Evolutionary conservation across 2,888 invertebrate species (phyloP), one percentile per base, ranked within the genome.

Genomic region (Allygus modestus): DNA sequence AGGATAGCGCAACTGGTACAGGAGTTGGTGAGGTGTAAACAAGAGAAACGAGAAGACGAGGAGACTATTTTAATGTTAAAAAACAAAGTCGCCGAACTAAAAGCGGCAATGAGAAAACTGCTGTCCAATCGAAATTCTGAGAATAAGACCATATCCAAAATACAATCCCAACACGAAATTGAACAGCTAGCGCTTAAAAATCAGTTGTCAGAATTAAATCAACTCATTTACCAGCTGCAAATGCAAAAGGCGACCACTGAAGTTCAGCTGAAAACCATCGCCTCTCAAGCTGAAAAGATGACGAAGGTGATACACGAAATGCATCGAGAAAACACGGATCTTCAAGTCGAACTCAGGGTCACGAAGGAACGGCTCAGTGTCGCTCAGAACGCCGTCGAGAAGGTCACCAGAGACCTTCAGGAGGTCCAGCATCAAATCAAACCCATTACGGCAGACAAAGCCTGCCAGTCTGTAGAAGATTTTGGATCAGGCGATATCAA

Each of bases 11-110:
- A 51, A n/a, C 51, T 77, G 28, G 54, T 77, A 1, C 46, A 77
- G 28, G 77, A 77, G 26, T 31, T 77, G 33, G 77, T 51, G 4
- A 23, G 77, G 51, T 77, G 77, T 23, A 77, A 77, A 28, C 77
- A 77, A 28, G 77, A 77, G 33, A 77, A 77, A n/a, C 31, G 4
- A n/a, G 77, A 77, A 17, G 77, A 46, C 77, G 77, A 77, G n/a
- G 77, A 77, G 51, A 28, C 23, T 7, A 77, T 77, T 23, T 12
- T 51, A 9, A 51, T 23, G 23, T n/a, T 51, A 28, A 77, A 77
- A 51, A 51, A 46, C 31, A 77, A 51, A 33, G 33, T 77, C 23
- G n/a, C 77, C 26, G 51, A 77, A 77, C 51, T 77, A n/a, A 77
- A 77, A 77, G 7, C 51, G 51, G 23, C 51, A 5, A 23, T 77